Evolutionary conservation across 2,888 invertebrate species (phyloP), one percentile per base, ranked within the genome.

Genomic region (Nemurella pictetii): DNA sequence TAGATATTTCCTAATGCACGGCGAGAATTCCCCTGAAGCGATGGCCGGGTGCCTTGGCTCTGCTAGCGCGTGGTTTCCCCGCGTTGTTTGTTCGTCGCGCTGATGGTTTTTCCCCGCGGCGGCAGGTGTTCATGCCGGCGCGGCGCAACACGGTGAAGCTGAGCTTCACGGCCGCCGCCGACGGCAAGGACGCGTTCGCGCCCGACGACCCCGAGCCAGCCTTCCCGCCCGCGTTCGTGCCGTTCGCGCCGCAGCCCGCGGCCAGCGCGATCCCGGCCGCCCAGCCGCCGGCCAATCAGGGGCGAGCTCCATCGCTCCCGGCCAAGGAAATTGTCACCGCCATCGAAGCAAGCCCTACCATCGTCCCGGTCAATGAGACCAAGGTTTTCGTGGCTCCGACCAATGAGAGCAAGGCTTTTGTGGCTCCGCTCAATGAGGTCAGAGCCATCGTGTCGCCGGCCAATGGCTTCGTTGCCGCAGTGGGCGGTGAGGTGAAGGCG

Each of bases 191-290:
- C 9, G 55, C 15, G 15, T 55, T 55, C 55, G 55, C 55, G 55
- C 15, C 20, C 55, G 20, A 55, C 15, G 55, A 55, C 15, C 9
- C 20, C 15, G 20, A 55, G 55, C 55, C 55, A 12, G 55, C 20
- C 55, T 55, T 55, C 55, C 20, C 55, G 20, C 15, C 55, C 35
- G 35, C 5, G 12, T 7, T 4, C 5, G 5, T 35, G 35, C 12
- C 35, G n/a, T 81, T 81, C 81, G 77, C 4, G 77, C 77, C 77
- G n/a, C n/a, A n/a, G n/a, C n/a, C n/a, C n/a, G n/a, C n/a, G 35
- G 35, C 35, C 5, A 35, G 12, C 12, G 55, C 55, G 55, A 55
- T 20, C 55, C 9, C 2, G 55, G 1, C 55, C 9, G 55, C 20
- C 55, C 20, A 55, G 15, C 5, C 9, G 32, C 55, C 55, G 55